These are phyloP conservation scores for Linyphia triangularis DNA, from an alignment of 2,888 invertebrate species.

Conservation along the genomic window DNA sequence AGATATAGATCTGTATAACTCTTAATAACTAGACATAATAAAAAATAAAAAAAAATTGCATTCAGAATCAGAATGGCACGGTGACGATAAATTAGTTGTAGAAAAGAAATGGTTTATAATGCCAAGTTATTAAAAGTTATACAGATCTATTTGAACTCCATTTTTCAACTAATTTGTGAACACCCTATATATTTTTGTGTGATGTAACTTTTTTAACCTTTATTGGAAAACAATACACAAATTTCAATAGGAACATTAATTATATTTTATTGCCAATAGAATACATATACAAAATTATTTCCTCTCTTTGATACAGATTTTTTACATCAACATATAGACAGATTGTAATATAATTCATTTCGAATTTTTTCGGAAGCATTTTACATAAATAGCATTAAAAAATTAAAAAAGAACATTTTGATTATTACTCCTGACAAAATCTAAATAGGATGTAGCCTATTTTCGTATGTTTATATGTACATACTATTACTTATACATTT, in stretches of 20 bases:
- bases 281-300: conserved; percentile 40
- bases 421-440: background rate
- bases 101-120: too few relatives aligned
- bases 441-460: background rate
- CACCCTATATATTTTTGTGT: too few relatives aligned
- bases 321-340: background rate
- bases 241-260: background rate
- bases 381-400: background rate
- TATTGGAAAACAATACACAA: too few relatives aligned
- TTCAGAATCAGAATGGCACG: too few relatives aligned
- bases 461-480: background rate
- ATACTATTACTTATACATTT: background rate
- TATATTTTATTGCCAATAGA: conserved; percentile 20
- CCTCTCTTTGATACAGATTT: background rate
- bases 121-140: too few relatives aligned
- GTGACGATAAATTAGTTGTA: too few relatives aligned
- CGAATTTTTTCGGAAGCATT: conserved; percentile 37
- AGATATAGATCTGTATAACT: too few relatives aligned
- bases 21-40: too few relatives aligned
- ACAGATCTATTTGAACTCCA: too few relatives aligned
- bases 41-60: too few relatives aligned
- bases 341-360: background rate
- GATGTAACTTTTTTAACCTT: too few relatives aligned
- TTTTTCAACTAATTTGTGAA: too few relatives aligned
- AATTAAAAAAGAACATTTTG: background rate